phyloP scores from a whole-genome alignment of 1,140 invertebrate species.

The Trichoplusia ni region DNA sequence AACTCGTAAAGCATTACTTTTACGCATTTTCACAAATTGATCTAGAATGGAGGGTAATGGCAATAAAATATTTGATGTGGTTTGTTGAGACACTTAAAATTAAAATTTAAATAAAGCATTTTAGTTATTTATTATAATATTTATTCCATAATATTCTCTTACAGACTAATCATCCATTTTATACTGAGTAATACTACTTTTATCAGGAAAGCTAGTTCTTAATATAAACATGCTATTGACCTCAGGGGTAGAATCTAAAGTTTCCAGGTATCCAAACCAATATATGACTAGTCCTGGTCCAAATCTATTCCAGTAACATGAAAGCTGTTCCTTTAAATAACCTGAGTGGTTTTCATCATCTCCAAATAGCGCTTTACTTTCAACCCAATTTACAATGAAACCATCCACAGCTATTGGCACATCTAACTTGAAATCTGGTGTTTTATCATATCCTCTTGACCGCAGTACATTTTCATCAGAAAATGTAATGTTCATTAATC shows the following conservation, averaged over 20 bases:
- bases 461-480: conserved; percentile 91
- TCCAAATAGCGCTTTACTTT: conserved; percentile 97
- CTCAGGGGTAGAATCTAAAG: conserved; percentile 73
- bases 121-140: too few relatives aligned
- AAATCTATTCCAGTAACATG: conserved; percentile 97
- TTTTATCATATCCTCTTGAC: conserved; percentile 95
- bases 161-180: conserved; percentile 53
- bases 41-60: too few relatives aligned
- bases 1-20: too few relatives aligned
- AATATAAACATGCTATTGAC: conserved; percentile 77
- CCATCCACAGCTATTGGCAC: conserved; percentile 94
- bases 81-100: too few relatives aligned
- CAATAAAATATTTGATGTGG: too few relatives aligned
- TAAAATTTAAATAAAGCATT: too few relatives aligned
- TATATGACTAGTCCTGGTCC: conserved; percentile 97
- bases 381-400: conserved; percentile 96
- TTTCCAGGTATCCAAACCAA: conserved; percentile 96
- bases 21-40: too few relatives aligned
- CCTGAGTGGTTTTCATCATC: conserved; percentile 90
- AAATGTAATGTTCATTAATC: conserved; percentile 82
- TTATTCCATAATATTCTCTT: neutral
- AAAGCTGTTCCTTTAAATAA: conserved; percentile 94
- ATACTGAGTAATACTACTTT: conserved; percentile 69
- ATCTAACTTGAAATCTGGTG: conserved; percentile 95
- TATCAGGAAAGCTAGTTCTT: conserved; percentile 56